Evolutionary conservation across 2,113 vertebrate genomes (phyloP), one percentile per base, ranked within the genome.

Genomic region (Morone saxatilis): DNA sequence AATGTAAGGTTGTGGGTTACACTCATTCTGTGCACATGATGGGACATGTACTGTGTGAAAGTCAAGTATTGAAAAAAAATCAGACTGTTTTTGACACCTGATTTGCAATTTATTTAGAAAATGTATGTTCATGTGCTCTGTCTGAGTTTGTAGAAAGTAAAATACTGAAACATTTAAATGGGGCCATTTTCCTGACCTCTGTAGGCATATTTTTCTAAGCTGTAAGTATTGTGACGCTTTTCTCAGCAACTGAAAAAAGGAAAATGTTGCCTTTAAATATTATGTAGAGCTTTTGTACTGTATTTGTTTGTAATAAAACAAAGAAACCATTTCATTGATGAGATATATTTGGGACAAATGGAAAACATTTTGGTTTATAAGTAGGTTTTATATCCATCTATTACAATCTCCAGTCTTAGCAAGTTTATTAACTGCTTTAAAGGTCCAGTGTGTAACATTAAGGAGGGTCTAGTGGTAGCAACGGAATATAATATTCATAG

Each of bases 241-340:
- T 69, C 56, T 68, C 60, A 43, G 43, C 36, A 14, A 66, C 19
- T 38, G 68, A 65, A 60, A 53, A 73, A 72, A 38, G 17, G 7
- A 38, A 71, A 67, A 20, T 3, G 48, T 70, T 71, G 59, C 78
- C 76, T 76, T 86, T 13, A 80, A 83, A 79, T 69, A 43, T 65
- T 76, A 63, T 84, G 80, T 82, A 75, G 72, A 78, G 22, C 20
- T 78, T 92, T 93, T 92, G 57, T 88, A 90, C 72, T 89, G 83
- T 90, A 83, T 85, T 87, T 93, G 86, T 94, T 94, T 94, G 78
- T 94, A 95, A 91, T 94, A 95, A 95, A 95, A 93, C 80, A 87
- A 84, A 81, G 50, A 68, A 80, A 65, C n/a, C 4, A 3, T 53
- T 41, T 25, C 19, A 38, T 14, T 56, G 19, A 59, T 22, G 22